Percentiles rank a stretch among this genome's conserved stretches.
Conservation (phyloP, 2,888 invertebrate genomes). For the Frankliniella fusca region DNA sequence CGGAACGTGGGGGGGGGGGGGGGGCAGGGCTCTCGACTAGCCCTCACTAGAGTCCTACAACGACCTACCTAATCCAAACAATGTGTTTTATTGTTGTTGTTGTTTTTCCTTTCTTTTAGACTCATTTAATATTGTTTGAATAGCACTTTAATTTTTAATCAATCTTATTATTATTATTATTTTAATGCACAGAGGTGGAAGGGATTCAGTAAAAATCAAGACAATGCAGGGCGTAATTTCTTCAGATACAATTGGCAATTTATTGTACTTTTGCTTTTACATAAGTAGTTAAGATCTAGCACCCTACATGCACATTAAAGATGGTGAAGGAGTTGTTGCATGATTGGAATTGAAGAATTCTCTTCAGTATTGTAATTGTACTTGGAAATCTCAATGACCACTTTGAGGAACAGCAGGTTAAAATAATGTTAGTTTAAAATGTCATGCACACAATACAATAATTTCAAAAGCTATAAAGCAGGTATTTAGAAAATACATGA, state of each 20-base stretch:
- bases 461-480: not conserved
- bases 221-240: too few relatives aligned
- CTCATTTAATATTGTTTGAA: too few relatives aligned
- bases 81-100: too few relatives aligned
- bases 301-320: not conserved
- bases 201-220: too few relatives aligned
- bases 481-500: not conserved
- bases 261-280: not conserved
- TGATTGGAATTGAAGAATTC: not conserved
- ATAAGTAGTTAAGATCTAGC: not conserved
- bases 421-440: not conserved
- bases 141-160: too few relatives aligned
- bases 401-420: not conserved
- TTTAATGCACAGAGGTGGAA: too few relatives aligned
- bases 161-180: too few relatives aligned
- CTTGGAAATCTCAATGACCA: not conserved
- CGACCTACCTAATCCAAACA: too few relatives aligned
- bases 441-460: not conserved
- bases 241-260: not conserved
- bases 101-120: too few relatives aligned
- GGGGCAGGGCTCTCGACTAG: not conserved
- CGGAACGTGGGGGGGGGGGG: too few relatives aligned
- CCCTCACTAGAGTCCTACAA: not conserved
- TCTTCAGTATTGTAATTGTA: not conserved
- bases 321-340: not conserved